Evolutionary conservation across 2,888 invertebrate species (phyloP).

Genomic region (Callosobruchus maculatus): DNA sequence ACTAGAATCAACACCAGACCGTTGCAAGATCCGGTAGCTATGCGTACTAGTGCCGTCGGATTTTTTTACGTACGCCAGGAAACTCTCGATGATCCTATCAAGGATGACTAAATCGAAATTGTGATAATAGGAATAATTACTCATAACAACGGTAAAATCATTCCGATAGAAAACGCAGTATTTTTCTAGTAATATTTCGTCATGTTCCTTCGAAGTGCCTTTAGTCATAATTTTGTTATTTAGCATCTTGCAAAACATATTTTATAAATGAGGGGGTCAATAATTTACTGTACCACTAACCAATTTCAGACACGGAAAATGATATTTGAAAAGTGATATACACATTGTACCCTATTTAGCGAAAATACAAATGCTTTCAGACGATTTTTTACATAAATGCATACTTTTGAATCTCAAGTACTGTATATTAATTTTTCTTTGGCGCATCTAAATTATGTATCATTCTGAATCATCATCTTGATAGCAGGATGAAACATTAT

Average conservation of each 20-base stretch:
- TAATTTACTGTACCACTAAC: too few relatives aligned
- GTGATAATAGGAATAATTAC: not conserved
- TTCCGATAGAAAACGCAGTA: not conserved
- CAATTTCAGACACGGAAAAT: too few relatives aligned
- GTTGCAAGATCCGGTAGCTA: conserved; percentile 9
- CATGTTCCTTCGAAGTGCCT: not conserved
- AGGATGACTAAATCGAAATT: not conserved
- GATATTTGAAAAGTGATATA: too few relatives aligned
- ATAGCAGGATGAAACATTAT: too few relatives aligned
- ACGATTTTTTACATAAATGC: too few relatives aligned
- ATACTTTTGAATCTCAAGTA: too few relatives aligned
- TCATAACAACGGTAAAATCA: not conserved
- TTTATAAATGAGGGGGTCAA: too few relatives aligned
- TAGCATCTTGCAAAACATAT: not conserved
- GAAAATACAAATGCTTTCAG: too few relatives aligned
- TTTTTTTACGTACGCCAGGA: not conserved
- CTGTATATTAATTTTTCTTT: too few relatives aligned
- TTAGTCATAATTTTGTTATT: not conserved
- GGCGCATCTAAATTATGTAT: too few relatives aligned
- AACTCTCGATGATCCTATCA: not conserved
- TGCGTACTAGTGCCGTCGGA: conserved; percentile 10
- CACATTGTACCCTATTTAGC: too few relatives aligned
- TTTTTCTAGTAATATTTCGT: not conserved
- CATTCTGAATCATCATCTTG: too few relatives aligned
- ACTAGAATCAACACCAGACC: conserved; percentile 6